These are phyloP conservation scores for Cebidichthys violaceus DNA, from an alignment of 2,113 vertebrate genomes.

Conservation along the genomic window DNA sequence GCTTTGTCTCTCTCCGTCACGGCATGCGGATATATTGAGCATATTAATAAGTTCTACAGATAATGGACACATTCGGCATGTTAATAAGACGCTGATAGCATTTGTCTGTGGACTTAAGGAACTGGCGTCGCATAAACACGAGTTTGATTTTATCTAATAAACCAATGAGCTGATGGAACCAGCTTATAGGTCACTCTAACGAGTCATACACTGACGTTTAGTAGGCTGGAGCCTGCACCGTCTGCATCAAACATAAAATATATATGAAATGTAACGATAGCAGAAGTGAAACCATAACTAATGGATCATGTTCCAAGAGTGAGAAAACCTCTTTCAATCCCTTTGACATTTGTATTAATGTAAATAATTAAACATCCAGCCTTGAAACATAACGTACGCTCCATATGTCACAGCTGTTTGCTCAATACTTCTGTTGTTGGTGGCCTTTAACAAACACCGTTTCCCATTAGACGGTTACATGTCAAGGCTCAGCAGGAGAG, in stretches of 20 bases:
- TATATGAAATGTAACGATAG: not conserved
- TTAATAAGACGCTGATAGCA: slow-evolving; percentile 54
- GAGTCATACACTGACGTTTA: not conserved
- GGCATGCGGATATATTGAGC: slow-evolving; percentile 48
- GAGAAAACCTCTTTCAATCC: not conserved
- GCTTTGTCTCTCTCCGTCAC: slow-evolving; percentile 50
- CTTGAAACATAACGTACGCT: not conserved
- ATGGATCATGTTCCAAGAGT: not conserved
- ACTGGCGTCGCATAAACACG: not conserved
- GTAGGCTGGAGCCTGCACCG: not conserved
- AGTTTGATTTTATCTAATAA: slow-evolving; percentile 4
- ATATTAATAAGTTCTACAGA: slow-evolving; percentile 54
- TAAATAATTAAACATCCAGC: not conserved
- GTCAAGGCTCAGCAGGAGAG: not conserved
- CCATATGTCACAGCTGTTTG: not conserved
- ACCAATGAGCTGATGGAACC: not conserved
- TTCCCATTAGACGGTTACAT: not conserved
- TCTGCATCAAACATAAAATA: not conserved
- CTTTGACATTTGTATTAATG: not conserved
- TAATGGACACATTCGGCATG: slow-evolving; percentile 56
- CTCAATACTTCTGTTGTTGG: not conserved
- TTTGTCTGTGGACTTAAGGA: slow-evolving; percentile 32
- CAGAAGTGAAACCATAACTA: not conserved
- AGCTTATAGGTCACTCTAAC: not conserved
- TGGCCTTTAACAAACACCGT: not conserved